Base-by-base conservation (phyloP, 2,797 vertebrate species). In the Ficedula albicollis region DNA sequence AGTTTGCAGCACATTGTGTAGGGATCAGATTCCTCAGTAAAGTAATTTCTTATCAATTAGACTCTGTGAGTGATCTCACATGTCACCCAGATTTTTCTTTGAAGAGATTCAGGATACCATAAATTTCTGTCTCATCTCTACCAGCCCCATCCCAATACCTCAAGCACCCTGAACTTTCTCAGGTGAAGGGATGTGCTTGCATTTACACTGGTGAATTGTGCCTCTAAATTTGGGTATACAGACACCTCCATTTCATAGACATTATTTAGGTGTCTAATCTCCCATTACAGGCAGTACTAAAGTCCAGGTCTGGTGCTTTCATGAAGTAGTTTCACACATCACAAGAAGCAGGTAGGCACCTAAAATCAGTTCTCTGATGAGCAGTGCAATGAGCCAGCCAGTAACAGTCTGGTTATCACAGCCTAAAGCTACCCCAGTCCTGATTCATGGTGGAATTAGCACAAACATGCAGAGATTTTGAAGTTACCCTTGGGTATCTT, bases 341-440 rank as follows among this genome's bases (percentile, higher is more conserved):
- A 18, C 23, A 64, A 88, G 56, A 41, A 70, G 17, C 25, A 73
- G 43, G 32, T 23, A 22, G 34, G 10, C 39, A 19, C 30, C 39
- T 84, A 29, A 26, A 41, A 20, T 52, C 44, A 25, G 3, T 70
- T 64, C 3, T 56, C 15, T 64, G 14, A n/a, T 48, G 49, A 66
- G 17, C 16, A 34, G 11, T 4, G 1, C 26, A 27, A 13, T 36
- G 41, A 38, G 43, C 15, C 6, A 18, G 16, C 21, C 1, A 4
- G 60, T 48, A 64, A 70, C 16, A 67, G 14, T 8, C 34, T 84
- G 51, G 26, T 63, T 74, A 27, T 11, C 32, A 51, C 38, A 84
- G 25, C 41, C 75, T 41, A 68, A 46, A 86, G 29, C 29, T 67
- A 9, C 23, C 11, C 39, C 59, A 16, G 34, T 60, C 39, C 41